phyloP scores from a whole-genome alignment of 2,113 vertebrate species.

The Cryptotis parvus region DNA sequence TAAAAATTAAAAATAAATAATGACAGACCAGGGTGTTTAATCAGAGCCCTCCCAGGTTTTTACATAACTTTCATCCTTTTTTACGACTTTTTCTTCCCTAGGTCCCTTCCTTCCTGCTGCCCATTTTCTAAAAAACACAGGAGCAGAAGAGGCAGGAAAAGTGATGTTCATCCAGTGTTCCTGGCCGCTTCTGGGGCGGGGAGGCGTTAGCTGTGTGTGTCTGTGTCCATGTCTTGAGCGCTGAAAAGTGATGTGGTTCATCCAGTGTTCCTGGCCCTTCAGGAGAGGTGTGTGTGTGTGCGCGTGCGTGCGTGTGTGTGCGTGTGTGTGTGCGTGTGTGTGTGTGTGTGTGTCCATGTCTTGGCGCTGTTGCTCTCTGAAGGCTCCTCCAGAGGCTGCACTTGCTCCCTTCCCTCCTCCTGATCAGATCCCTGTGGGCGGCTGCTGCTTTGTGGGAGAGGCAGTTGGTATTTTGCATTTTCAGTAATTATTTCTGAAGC shows the following conservation, averaged over 20 bases:
- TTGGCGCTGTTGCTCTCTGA: background rate
- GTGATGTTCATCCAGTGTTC: background rate
- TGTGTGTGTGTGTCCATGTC: fast-evolving
- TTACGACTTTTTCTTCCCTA: too few relatives aligned
- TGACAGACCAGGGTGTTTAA: background rate
- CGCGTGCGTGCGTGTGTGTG: too few relatives aligned
- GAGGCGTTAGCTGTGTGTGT: too few relatives aligned
- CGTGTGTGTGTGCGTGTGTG: too few relatives aligned
- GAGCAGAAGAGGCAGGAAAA: background rate
- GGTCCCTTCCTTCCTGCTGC: background rate
- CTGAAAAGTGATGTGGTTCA: too few relatives aligned
- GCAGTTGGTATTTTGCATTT: constrained; percentile 75
- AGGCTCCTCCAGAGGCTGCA: background rate
- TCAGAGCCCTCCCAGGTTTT: background rate
- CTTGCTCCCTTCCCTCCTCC: background rate
- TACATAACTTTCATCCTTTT: background rate
- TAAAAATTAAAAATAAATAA: too few relatives aligned
- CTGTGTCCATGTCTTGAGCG: too few relatives aligned
- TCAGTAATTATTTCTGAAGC: constrained; percentile 75
- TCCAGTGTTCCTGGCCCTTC: background rate
- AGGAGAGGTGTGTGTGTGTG: fast-evolving
- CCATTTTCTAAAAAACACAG: background rate
- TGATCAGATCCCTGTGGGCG: constrained; percentile 46
- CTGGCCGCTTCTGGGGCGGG: background rate
- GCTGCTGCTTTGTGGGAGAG: constrained; percentile 69